phyloP scores from a whole-genome alignment of 2,797 vertebrate genomes.

The Helostoma temminkii region DNA sequence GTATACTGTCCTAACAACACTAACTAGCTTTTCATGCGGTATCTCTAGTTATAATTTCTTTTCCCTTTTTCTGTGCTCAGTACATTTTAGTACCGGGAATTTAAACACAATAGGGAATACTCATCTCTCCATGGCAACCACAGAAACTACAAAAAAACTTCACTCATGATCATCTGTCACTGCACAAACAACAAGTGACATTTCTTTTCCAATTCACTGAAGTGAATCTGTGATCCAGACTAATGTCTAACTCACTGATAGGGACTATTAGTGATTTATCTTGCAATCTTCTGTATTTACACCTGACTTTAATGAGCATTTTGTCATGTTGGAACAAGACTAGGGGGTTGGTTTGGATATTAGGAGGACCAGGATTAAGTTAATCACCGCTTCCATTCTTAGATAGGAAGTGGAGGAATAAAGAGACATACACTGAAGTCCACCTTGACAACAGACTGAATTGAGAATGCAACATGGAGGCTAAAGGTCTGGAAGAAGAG shows the following conservation, averaged over 20 bases:
- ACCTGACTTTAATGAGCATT: neutral
- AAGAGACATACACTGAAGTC: neutral
- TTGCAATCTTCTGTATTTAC: neutral
- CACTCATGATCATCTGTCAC: slow-evolving; percentile 27
- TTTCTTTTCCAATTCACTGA: neutral
- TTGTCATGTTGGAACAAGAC: neutral
- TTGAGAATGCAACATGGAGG: neutral
- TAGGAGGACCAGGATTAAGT: neutral
- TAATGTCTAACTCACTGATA: neutral
- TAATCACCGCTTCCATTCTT: slow-evolving; percentile 9
- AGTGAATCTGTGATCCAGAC: neutral
- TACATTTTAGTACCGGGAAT: neutral
- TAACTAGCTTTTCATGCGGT: neutral
- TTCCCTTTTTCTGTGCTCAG: neutral
- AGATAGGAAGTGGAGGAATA: neutral
- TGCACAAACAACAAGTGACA: neutral
- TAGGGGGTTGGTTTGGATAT: neutral
- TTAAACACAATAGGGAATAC: slow-evolving; percentile 13
- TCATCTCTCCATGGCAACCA: slow-evolving; percentile 49
- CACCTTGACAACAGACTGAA: neutral
- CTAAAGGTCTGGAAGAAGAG: neutral
- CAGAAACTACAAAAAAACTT: slow-evolving; percentile 52
- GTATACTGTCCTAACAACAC: too few relatives aligned
- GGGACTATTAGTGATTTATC: too few relatives aligned
- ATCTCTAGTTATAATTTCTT: neutral